These are phyloP conservation scores for Lutjanus argentimaculatus DNA, from an alignment of 2,797 vertebrate genomes.

Conservation along the genomic window DNA sequence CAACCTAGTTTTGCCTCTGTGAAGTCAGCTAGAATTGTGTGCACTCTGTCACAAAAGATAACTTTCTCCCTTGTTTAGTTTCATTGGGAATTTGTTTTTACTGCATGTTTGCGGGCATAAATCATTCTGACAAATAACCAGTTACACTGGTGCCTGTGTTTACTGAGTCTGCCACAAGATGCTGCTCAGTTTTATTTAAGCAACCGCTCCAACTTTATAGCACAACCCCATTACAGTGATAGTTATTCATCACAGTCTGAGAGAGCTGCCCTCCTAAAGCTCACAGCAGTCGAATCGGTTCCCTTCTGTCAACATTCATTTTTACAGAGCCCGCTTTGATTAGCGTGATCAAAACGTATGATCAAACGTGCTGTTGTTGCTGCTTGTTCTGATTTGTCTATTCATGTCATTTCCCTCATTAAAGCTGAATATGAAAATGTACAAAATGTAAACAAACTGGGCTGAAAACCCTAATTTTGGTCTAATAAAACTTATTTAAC, in stretches of 20 bases:
- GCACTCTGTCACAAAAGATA: constrained; percentile 85
- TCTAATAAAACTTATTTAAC: constrained; percentile 15
- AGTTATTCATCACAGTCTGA: constrained; percentile 86
- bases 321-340: constrained; percentile 60
- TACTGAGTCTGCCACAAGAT: constrained; percentile 82
- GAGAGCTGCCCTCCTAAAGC: constrained; percentile 65
- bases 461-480: constrained; percentile 1
- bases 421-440: constrained; percentile 21
- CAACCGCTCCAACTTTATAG: constrained; percentile 81
- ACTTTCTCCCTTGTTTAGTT: constrained; percentile 85
- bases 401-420: constrained; percentile 33
- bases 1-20: constrained; percentile 83
- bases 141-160: constrained; percentile 83
- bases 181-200: constrained; percentile 85
- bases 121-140: constrained; percentile 89
- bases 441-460: background rate
- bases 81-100: constrained; percentile 87
- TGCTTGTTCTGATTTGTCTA: constrained; percentile 24
- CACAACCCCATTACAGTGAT: constrained; percentile 83
- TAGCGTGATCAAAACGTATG: constrained; percentile 49
- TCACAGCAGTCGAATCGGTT: constrained; percentile 58
- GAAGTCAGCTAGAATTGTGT: constrained; percentile 82
- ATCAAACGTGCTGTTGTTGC: constrained; percentile 46
- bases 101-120: constrained; percentile 84
- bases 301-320: constrained; percentile 54